Conservation (phyloP, 2,888 invertebrate species). For the Eurytoma californica region DNA sequence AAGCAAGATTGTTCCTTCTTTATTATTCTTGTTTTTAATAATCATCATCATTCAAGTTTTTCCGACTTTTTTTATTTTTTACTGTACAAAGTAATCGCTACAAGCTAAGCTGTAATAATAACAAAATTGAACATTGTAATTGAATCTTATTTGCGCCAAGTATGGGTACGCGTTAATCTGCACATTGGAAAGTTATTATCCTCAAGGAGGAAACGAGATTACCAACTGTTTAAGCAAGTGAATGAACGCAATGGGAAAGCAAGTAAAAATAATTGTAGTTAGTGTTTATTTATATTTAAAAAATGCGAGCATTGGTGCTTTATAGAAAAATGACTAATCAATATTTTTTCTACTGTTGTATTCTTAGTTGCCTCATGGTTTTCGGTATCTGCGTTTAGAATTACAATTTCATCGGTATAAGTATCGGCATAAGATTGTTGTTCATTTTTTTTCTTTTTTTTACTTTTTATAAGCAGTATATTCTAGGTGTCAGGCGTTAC, state of each 20-base stretch:
- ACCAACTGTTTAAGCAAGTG: conserved; percentile 27
- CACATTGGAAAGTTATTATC: neutral
- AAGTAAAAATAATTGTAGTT: conserved; percentile 17
- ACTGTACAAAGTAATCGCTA: conserved; percentile 62
- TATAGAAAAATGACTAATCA: conserved; percentile 29
- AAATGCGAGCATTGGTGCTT: conserved; percentile 42
- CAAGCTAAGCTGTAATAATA: conserved; percentile 11
- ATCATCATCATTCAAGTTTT: conserved; percentile 58
- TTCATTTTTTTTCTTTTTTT: conserved; percentile 33
- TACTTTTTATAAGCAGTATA: conserved; percentile 44
- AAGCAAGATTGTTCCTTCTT: conserved; percentile 37
- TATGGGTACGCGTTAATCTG: neutral
- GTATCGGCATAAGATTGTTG: conserved; percentile 27
- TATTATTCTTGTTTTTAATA: conserved; percentile 46
- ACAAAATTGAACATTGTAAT: conserved; percentile 6
- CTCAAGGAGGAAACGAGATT: neutral
- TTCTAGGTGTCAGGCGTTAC: conserved; percentile 17
- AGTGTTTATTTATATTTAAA: conserved; percentile 37
- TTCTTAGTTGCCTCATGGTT: conserved; percentile 36
- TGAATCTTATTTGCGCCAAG: conserved; percentile 7
- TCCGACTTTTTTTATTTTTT: conserved; percentile 67
- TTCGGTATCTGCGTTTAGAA: conserved; percentile 26
- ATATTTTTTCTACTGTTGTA: conserved; percentile 42
- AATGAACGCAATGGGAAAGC: neutral
- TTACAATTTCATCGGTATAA: conserved; percentile 19